Evolutionary conservation across 2,888 invertebrate genomes (phyloP), one percentile per base, ranked within the genome.

Genomic region (Drosophila prostipennis): DNA sequence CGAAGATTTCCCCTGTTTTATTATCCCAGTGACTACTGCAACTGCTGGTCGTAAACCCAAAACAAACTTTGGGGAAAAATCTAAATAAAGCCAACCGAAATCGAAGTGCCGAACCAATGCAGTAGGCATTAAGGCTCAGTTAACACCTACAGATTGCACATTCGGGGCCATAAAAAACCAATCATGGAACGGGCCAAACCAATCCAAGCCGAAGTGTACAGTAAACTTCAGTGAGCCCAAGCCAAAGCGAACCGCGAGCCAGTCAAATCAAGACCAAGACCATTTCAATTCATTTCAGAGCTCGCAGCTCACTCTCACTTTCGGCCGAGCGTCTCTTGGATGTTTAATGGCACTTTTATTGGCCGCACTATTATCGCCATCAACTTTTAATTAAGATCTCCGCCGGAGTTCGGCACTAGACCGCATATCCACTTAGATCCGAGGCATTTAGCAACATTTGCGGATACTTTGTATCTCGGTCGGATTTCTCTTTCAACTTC

Each of bases 301-400:
- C 32, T n/a, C 26, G 10, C 53, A 64, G 51, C 32, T 23, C 32
- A 82, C 81, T 86, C 86, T 81, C 80, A 83, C 80, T 86, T 81
- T 81, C 32, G 46, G 29, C 4, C 29, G 46, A 46, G 46, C 78
- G 40, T 32, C 43, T 39, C 61, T 34, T 6, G 51, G 23, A 16
- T 45, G 34, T 19, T 79, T 79, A 79, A 74, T 79, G 52, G 54
- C 53, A 10, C 43, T 76, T 83, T 84, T 81, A 84, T 85, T 72
- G 73, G 77, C 69, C 79, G 46, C 69, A 84, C 74, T 82, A 74
- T 83, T 72, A 87, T 85, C 86, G 76, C 76, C 53, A 80, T 74
- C 84, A 74, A 51, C 74, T 80, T 86, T 84, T 88, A 84, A 88
- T 84, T 84, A 84, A 84, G 88, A 83, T 88, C 83, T 65, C 74